Conservation (phyloP, 2,888 invertebrate species). For the Ctenicera cuprea region DNA sequence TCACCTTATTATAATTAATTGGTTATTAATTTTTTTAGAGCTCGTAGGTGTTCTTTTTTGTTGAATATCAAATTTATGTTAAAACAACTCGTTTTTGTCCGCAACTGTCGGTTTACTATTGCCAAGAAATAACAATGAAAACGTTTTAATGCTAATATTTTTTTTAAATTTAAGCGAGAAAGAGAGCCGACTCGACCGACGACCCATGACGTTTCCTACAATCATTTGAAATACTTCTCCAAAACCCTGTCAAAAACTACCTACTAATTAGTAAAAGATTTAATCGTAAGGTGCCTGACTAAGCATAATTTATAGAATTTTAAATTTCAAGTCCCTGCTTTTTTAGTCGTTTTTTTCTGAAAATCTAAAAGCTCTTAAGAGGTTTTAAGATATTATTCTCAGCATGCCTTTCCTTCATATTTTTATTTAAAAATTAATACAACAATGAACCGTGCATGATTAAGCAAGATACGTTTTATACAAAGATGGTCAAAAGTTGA, state of each 20-base stretch:
- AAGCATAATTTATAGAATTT: slow-evolving; percentile 60
- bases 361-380: slow-evolving; percentile 52
- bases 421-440: slow-evolving; percentile 46
- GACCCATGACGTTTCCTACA: slow-evolving; percentile 29
- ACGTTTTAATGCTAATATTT: slow-evolving; percentile 11
- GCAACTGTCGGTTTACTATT: background rate
- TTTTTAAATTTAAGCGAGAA: slow-evolving; percentile 11
- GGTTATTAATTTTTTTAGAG: slow-evolving; percentile 31
- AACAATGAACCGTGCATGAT: slow-evolving; percentile 47
- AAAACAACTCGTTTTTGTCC: slow-evolving; percentile 15
- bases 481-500: background rate
- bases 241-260: slow-evolving; percentile 56
- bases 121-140: slow-evolving; percentile 22
- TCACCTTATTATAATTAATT: slow-evolving; percentile 10
- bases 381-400: slow-evolving; percentile 49
- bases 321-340: slow-evolving; percentile 52
- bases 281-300: slow-evolving; percentile 58
- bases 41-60: slow-evolving; percentile 16
- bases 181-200: background rate
- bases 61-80: slow-evolving; percentile 8
- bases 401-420: slow-evolving; percentile 46
- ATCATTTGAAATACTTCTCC: slow-evolving; percentile 32
- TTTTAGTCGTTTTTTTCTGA: slow-evolving; percentile 45
- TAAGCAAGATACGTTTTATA: slow-evolving; percentile 39
- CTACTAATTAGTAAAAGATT: slow-evolving; percentile 57